Evolutionary conservation across 2,113 vertebrate genomes (phyloP), one percentile per base, ranked within the genome.

Genomic region (Takifugu flavidus): DNA sequence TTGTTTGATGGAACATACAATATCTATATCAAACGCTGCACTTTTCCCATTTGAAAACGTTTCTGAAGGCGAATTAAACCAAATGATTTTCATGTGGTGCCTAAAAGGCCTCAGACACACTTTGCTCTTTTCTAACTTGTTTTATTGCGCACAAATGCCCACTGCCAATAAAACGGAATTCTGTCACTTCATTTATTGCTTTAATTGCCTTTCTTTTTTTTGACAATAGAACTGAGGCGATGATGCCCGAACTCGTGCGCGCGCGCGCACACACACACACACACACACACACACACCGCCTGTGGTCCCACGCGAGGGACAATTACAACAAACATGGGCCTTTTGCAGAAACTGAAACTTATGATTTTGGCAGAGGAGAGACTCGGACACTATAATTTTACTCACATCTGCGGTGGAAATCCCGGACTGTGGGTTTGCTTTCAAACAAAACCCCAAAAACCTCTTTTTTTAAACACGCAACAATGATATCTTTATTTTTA

Each of bases 311-410:
- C 53, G 4, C 46, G 4, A 31, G 55, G 64, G 66, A 58, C 62
- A 74, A 52, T 62, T 67, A 62, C 77, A 77, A 67, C 61, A 77
- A 77, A 72, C 74, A 57, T 34, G 34, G 55, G 2, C 64, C 54
- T 58, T 43, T 27, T 28, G 46, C 2, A 76, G 45, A 72, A 75
- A 74, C 64, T 67, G 49, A 10, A 78, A 62, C 55, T 69, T 67
- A 67, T 72, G 64, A 70, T 79, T 77, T 72, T 27, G 59, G 60
- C 75, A 43, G 65, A 64, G 55, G 60, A 51, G 59, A 39, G 49
- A 31, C 49, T 64, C 59, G 52, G 68, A 56, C 77, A 15, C 70
- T 74, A 49, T 69, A 58, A 72, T 84, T 69, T 70, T 26, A 7
- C 49, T 65, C 61, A 47, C 52, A 46, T 73, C 59, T 68, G 59